Percentiles rank a stretch among this genome's conserved stretches.
Evolutionary conservation across 2,797 vertebrate genomes (phyloP).

Genomic region (Halcyon leucocephala): DNA sequence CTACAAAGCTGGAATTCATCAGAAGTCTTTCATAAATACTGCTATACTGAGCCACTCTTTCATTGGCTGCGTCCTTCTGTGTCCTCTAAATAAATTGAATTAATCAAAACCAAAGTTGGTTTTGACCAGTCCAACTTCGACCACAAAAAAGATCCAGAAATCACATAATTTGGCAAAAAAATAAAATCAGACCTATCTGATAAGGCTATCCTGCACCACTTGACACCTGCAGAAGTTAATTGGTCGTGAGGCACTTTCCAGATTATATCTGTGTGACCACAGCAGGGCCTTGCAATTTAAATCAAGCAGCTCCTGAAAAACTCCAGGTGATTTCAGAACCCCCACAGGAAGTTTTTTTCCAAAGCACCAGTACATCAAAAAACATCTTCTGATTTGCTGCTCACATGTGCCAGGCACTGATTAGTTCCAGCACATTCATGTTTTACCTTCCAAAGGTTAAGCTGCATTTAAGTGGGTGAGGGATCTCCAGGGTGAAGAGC

Average conservation of each 20-base stretch:
- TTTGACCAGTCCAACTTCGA: not conserved
- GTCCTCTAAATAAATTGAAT: not conserved
- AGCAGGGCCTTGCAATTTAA: constrained; percentile 55
- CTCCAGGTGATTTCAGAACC: constrained; percentile 39
- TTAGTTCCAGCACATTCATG: not conserved
- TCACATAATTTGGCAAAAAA: not conserved
- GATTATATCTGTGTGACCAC: not conserved
- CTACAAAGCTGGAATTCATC: not conserved
- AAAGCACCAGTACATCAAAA: constrained; percentile 11
- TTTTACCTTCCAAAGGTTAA: not conserved
- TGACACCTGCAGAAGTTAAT: constrained; percentile 36
- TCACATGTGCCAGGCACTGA: not conserved
- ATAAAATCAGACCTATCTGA: not conserved
- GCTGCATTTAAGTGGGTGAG: not conserved
- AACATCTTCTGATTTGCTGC: not conserved
- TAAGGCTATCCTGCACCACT: not conserved
- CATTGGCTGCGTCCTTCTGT: not conserved
- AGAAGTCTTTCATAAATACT: not conserved
- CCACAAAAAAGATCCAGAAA: not conserved
- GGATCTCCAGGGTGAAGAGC: not conserved
- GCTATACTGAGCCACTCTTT: not conserved
- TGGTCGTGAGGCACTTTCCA: not conserved
- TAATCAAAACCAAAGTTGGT: not conserved
- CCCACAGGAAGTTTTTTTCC: constrained; percentile 44
- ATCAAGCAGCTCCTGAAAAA: constrained; percentile 20